Evolutionary conservation across 2,888 invertebrate species (phyloP).

Genomic region (Micoletzkya japonica): DNA sequence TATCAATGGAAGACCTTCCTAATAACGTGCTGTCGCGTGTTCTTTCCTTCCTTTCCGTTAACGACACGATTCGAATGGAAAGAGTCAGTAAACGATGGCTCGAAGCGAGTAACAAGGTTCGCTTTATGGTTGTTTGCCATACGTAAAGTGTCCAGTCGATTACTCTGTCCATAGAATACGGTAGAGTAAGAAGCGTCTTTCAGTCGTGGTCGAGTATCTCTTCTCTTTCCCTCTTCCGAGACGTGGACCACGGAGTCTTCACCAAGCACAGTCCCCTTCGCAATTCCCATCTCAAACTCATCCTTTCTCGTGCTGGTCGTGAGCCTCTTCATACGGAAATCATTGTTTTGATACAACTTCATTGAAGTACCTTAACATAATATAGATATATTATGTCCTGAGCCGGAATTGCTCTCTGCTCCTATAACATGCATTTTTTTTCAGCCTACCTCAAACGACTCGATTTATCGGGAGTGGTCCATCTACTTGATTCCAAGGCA

Average conservation of each 20-base stretch:
- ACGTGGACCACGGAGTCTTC: conserved; percentile 42
- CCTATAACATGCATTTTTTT: not conserved
- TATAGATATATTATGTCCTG: not conserved
- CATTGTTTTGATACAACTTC: too few species aligned
- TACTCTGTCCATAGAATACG: not conserved
- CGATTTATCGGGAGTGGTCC: conserved; percentile 55
- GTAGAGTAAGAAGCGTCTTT: not conserved
- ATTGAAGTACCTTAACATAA: too few species aligned
- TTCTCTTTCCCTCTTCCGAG: conserved; percentile 41
- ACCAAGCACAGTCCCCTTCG: conserved; percentile 50
- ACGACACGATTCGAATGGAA: conserved; percentile 59
- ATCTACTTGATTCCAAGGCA: conserved; percentile 56
- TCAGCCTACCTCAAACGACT: conserved; percentile 43
- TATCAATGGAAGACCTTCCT: conserved; percentile 50
- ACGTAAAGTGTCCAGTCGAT: too few species aligned
- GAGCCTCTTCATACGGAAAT: too few species aligned
- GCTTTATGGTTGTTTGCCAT: not conserved
- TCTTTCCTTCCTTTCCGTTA: conserved; percentile 47
- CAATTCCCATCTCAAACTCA: conserved; percentile 48
- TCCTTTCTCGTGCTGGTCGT: conserved; percentile 31
- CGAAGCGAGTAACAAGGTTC: conserved; percentile 55
- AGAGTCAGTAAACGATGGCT: conserved; percentile 60
- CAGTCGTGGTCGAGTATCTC: conserved; percentile 51
- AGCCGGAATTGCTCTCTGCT: not conserved
- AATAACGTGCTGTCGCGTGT: conserved; percentile 46